phyloP scores from a whole-genome alignment of 2,888 invertebrate species.

The Listrodromus nycthemerus region DNA sequence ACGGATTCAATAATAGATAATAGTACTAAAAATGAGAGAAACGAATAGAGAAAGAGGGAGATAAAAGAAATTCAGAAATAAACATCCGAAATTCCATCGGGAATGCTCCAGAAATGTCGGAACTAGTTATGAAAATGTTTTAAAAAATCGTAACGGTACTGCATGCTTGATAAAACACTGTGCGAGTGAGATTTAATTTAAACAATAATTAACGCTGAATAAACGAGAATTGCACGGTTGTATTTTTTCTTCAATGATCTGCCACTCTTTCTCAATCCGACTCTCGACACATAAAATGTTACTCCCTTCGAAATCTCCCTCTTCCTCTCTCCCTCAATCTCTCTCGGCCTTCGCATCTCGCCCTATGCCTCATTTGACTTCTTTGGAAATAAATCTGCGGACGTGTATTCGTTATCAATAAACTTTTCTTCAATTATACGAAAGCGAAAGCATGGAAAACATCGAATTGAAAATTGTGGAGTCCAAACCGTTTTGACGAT shows the following conservation, averaged over 20 bases:
- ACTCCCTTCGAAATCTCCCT: neutral
- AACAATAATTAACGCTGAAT: constrained; percentile 1
- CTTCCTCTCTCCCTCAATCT: constrained; percentile 23
- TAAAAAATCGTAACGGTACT: neutral
- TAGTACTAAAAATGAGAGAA: constrained; percentile 59
- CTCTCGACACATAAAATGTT: constrained; percentile 7
- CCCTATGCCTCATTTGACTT: constrained; percentile 53
- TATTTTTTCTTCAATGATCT: neutral
- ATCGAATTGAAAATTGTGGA: neutral
- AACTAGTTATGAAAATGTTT: neutral
- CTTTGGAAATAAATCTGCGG: constrained; percentile 47
- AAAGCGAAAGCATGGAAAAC: neutral
- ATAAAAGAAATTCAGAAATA: constrained; percentile 23
- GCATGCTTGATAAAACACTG: constrained; percentile 7
- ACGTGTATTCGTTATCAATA: constrained; percentile 3
- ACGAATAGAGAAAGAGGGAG: constrained; percentile 50
- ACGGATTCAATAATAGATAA: constrained; percentile 65
- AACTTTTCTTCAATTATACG: constrained; percentile 12
- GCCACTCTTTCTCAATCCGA: constrained; percentile 1
- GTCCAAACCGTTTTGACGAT: neutral
- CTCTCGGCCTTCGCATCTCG: constrained; percentile 4
- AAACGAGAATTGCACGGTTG: neutral
- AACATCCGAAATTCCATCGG: constrained; percentile 38
- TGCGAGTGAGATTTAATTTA: neutral
- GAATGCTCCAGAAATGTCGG: neutral